phyloP scores from a whole-genome alignment of 1,140 invertebrate genomes.

The Drosophila neocordata region DNA sequence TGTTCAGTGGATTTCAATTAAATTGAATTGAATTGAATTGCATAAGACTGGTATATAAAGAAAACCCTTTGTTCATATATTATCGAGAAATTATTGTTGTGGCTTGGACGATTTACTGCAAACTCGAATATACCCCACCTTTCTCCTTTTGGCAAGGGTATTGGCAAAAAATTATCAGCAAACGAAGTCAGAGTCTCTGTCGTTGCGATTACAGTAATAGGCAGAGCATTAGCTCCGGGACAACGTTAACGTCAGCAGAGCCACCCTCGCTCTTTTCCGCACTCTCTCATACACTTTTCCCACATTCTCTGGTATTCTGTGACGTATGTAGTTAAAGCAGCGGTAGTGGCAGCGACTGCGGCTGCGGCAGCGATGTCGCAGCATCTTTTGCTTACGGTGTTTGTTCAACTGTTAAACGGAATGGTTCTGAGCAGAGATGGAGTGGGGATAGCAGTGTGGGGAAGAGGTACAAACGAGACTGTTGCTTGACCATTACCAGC shows the following conservation, averaged over 20 bases:
- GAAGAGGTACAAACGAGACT: conserved; percentile 25
- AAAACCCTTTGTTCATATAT: no score
- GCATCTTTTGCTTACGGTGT: conserved; percentile 44
- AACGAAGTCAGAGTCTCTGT: conserved; percentile 21
- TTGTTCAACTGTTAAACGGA: conserved; percentile 56
- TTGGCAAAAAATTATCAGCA: conserved; percentile 30
- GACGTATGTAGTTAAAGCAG: conserved; percentile 7
- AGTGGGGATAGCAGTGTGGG: neutral
- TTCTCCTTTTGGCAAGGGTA: neutral
- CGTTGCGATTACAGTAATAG: conserved; percentile 31
- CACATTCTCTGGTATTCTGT: neutral
- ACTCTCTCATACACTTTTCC: neutral
- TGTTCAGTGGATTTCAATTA: no score
- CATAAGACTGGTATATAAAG: no score
- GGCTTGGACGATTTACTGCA: neutral
- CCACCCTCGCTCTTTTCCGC: conserved; percentile 22
- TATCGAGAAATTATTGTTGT: neutral
- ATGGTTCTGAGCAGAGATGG: conserved; percentile 20
- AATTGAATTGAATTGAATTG: no score
- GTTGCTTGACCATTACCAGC: conserved; percentile 35
- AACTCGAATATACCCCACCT: neutral
- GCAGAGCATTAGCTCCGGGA: neutral
- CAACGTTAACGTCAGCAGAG: conserved; percentile 1
- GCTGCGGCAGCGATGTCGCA: conserved; percentile 22
- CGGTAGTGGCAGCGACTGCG: neutral